Evolutionary conservation across 1,140 invertebrate species (phyloP).

Genomic region (Brachionus asplanchnoidis): DNA sequence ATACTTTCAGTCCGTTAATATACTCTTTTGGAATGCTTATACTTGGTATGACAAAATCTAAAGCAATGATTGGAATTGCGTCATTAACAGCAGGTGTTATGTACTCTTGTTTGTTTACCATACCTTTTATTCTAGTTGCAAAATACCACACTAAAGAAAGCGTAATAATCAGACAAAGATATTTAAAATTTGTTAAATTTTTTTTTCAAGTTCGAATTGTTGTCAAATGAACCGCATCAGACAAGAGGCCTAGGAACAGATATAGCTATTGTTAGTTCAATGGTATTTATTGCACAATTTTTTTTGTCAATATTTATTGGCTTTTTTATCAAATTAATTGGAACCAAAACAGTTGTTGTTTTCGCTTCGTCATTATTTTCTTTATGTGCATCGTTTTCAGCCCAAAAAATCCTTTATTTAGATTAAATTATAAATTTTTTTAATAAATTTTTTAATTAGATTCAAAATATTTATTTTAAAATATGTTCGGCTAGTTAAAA

Average conservation of each 20-base stretch:
- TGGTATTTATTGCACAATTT: conserved; percentile 91
- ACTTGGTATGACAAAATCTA: conserved; percentile 73
- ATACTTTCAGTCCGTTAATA: conserved; percentile 80
- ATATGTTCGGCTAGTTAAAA: too few relatives aligned
- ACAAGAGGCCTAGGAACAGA: conserved; percentile 82
- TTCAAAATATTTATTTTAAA: too few relatives aligned
- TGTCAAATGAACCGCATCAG: conserved; percentile 43
- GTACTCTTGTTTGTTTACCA: conserved; percentile 94
- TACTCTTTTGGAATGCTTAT: conserved; percentile 81
- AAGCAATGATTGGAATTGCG: conserved; percentile 51
- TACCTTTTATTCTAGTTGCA: conserved; percentile 87
- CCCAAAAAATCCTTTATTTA: conserved; percentile 79
- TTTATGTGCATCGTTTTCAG: conserved; percentile 73
- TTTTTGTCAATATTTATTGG: conserved; percentile 79
- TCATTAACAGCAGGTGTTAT: conserved; percentile 68
- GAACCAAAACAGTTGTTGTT: conserved; percentile 76
- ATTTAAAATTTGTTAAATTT: background rate
- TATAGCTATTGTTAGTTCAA: conserved; percentile 82
- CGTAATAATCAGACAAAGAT: conserved; percentile 60
- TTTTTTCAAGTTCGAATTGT: conserved; percentile 9
- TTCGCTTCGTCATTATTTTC: conserved; percentile 73
- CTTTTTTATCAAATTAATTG: conserved; percentile 67
- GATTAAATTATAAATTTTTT: conserved; percentile 56
- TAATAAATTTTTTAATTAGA: background rate
- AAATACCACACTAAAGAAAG: conserved; percentile 80